phyloP scores from a whole-genome alignment of 2,113 vertebrate genomes.

The Gallinago media region DNA sequence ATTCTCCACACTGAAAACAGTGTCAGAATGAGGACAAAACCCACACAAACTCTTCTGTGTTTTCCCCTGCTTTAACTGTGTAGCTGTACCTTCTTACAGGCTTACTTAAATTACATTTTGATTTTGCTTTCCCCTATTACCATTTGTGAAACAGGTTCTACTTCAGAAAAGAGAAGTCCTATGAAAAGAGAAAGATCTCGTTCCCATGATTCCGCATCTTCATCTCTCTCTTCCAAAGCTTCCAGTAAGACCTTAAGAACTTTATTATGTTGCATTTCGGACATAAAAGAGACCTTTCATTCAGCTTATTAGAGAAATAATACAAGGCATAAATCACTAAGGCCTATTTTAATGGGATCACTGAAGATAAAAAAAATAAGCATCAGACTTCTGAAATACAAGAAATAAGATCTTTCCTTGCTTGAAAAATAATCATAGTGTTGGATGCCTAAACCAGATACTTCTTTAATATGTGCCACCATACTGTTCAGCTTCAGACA shows the following conservation, averaged over 20 bases:
- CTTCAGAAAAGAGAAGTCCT: conserved; percentile 75
- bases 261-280: neutral
- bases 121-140: neutral
- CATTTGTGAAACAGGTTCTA: conserved; percentile 57
- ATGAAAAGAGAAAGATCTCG: conserved; percentile 72
- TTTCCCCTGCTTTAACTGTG: neutral
- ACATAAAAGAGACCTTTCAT: neutral
- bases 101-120: neutral
- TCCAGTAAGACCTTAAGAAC: conserved; percentile 73
- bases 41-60: neutral
- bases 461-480: too few species aligned
- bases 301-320: neutral
- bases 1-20: neutral
- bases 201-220: conserved; percentile 77
- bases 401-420: too few species aligned
- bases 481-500: neutral
- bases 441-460: too few species aligned
- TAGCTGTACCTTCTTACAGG: neutral
- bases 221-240: conserved; percentile 75
- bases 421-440: too few species aligned
- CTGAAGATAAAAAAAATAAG: neutral
- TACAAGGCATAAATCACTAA: neutral
- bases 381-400: neutral
- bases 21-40: neutral
- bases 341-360: neutral